Percentiles rank a stretch among this genome's conserved stretches.
Evolutionary conservation across 2,888 invertebrate genomes (phyloP).

Genomic region (Sphaerophoria taeniata): DNA sequence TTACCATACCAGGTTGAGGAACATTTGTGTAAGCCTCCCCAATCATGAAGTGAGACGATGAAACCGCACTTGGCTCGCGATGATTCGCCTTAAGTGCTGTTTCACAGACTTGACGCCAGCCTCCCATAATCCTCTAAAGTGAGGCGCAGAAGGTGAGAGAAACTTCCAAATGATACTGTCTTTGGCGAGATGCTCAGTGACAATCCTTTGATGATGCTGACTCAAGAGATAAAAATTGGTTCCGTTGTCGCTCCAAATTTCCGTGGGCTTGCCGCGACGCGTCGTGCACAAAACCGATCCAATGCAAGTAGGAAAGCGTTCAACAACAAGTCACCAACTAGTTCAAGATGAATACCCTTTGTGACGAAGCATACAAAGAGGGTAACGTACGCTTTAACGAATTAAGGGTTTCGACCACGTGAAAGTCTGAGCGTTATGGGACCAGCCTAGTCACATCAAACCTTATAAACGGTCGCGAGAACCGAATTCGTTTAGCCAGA

Average conservation of each 20-base stretch:
- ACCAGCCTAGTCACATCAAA: too few relatives aligned
- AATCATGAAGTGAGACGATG: slow-evolving; percentile 27
- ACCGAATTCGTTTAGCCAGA: too few relatives aligned
- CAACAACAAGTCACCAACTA: too few relatives aligned
- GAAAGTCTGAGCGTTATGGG: too few relatives aligned
- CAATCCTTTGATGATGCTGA: neutral
- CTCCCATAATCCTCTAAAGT: neutral
- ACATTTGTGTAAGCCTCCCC: slow-evolving; percentile 13
- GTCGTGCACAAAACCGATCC: neutral
- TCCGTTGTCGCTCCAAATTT: neutral
- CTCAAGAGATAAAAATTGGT: slow-evolving; percentile 20
- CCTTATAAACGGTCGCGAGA: too few relatives aligned
- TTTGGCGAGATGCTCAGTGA: neutral
- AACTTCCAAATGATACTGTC: slow-evolving; percentile 29
- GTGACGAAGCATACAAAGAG: too few relatives aligned
- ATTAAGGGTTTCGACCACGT: too few relatives aligned
- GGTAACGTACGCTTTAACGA: too few relatives aligned
- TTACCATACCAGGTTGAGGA: slow-evolving; percentile 13
- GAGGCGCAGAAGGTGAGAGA: slow-evolving; percentile 20
- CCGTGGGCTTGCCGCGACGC: neutral
- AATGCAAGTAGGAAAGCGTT: neutral
- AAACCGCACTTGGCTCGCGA: slow-evolving; percentile 18
- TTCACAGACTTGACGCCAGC: neutral
- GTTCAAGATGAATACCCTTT: too few relatives aligned
- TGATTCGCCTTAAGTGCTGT: slow-evolving; percentile 13